A percentile compares a stretch with the other conserved stretches of the same genome.
Conservation (phyloP, 2,113 vertebrate genomes). For the Heterotilapia buettikoferi region DNA sequence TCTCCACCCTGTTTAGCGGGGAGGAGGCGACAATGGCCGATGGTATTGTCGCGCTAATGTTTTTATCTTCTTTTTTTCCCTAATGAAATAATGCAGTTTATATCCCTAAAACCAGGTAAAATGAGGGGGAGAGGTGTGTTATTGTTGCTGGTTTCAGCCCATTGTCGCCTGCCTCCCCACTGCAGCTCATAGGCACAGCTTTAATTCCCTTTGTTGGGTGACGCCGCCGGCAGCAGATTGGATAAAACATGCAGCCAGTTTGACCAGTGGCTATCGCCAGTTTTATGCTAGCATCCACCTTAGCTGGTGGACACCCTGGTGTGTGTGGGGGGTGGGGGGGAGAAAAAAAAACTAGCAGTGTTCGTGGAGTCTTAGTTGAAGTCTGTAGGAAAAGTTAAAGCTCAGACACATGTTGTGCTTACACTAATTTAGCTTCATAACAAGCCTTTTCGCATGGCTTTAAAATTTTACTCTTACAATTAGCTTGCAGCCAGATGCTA, state of each 20-base stretch:
- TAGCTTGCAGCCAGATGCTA: not conserved
- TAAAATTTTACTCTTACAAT: not conserved
- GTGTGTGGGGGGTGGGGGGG: too few relatives aligned
- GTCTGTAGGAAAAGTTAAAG: not conserved
- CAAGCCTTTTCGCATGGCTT: not conserved
- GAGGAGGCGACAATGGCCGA: constrained; percentile 43
- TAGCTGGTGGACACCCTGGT: not conserved
- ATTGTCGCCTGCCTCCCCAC: not conserved
- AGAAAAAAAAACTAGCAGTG: not conserved
- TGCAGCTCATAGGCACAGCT: not conserved
- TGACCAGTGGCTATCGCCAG: constrained; percentile 3
- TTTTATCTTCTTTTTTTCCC: not conserved
- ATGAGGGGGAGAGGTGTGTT: fast-evolving
- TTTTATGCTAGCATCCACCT: not conserved
- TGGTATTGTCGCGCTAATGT: constrained; percentile 14
- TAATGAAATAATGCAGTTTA: not conserved
- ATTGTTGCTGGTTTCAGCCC: not conserved
- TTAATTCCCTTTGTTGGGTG: constrained; percentile 48
- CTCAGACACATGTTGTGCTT: not conserved
- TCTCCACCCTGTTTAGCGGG: constrained; percentile 51
- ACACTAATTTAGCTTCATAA: not conserved
- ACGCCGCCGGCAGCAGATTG: constrained; percentile 8
- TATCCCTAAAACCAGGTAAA: not conserved
- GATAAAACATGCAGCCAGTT: not conserved
- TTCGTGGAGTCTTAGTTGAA: not conserved